Conservation (phyloP, 2,113 vertebrate species). For the Tragelaphus scriptus region DNA sequence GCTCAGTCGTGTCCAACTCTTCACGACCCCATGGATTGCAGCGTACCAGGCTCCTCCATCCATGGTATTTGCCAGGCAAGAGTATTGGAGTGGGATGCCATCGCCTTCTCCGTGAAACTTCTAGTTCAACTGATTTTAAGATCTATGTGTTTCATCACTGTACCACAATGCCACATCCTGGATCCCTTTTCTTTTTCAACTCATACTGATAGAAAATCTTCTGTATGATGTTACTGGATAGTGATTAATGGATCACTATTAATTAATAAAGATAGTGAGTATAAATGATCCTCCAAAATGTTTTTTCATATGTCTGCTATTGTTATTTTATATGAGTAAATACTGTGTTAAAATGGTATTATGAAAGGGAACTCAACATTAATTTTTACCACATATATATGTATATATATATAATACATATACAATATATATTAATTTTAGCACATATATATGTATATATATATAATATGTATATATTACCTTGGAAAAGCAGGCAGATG, state of each 20-base stretch:
- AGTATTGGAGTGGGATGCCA: too few species aligned
- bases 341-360: not conserved
- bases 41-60: too few species aligned
- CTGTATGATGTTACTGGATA: not conserved
- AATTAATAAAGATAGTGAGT: not conserved
- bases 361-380: rapidly evolving
- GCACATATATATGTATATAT: not conserved
- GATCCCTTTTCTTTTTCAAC: not conserved
- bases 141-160: not conserved
- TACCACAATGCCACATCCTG: not conserved
- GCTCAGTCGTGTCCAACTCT: too few species aligned
- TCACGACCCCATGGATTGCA: rapidly evolving
- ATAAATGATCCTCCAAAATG: not conserved
- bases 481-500: not conserved
- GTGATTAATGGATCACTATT: not conserved
- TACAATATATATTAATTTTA: not conserved
- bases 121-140: not conserved
- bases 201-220: not conserved
- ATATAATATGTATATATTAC: not conserved
- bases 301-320: not conserved
- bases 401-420: too few species aligned
- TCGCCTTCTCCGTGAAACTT: not conserved
- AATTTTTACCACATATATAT: not conserved
- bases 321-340: not conserved
- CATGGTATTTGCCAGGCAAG: too few species aligned